Percentiles rank a stretch among this genome's conserved stretches.
phyloP scores from a whole-genome alignment of 2,888 invertebrate genomes.

The Ecliptopera silaceata region DNA sequence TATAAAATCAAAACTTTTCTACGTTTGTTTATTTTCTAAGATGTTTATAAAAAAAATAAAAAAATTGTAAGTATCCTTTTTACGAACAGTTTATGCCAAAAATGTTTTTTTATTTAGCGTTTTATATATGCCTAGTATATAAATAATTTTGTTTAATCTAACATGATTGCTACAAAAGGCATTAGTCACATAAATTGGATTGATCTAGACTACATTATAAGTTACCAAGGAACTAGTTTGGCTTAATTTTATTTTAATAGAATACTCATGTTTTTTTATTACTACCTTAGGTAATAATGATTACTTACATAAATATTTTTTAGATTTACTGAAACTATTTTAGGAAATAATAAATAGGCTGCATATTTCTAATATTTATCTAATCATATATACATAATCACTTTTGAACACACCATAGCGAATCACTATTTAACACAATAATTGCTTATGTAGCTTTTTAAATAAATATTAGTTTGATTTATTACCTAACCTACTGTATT shows the following conservation, averaged over 20 bases:
- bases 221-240: conserved; percentile 47
- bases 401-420: too few species aligned
- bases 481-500: too few species aligned
- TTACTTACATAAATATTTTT: too few species aligned
- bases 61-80: neutral
- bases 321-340: too few species aligned
- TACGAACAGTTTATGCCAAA: conserved; percentile 19
- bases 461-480: too few species aligned
- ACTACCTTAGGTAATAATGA: too few species aligned
- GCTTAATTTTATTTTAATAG: conserved; percentile 5
- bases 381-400: too few species aligned
- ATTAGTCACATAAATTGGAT: conserved; percentile 8
- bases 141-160: neutral
- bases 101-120: conserved; percentile 32
- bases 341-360: too few species aligned
- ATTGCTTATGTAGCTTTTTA: too few species aligned
- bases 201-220: conserved; percentile 27
- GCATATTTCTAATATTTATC: too few species aligned
- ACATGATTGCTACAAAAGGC: conserved; percentile 5
- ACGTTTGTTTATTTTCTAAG: conserved; percentile 1
- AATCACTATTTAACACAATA: too few species aligned
- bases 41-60: neutral
- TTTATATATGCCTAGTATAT: conserved; percentile 9
- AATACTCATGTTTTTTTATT: neutral
- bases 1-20: too few species aligned